phyloP scores from a whole-genome alignment of 2,888 invertebrate species.

The Patella caerulea region DNA sequence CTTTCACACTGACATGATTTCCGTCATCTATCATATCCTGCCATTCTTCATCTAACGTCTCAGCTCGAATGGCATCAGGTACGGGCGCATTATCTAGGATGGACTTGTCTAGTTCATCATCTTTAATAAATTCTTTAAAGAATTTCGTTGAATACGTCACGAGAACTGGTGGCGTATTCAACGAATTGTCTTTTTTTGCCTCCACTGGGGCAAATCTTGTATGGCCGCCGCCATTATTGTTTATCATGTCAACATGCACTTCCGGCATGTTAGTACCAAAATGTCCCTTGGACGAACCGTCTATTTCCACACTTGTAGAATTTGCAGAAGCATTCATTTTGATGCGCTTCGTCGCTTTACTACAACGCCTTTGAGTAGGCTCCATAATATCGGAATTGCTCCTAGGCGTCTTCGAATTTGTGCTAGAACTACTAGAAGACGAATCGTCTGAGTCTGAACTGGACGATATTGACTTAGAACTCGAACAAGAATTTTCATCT shows the following conservation, averaged over 20 bases:
- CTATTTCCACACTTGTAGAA: no score
- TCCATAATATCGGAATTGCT: no score
- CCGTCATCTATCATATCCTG: constrained; percentile 14
- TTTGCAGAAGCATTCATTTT: no score
- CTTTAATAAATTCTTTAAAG: neutral
- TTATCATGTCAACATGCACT: no score
- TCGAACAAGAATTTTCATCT: neutral
- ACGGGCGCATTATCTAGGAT: constrained; percentile 14
- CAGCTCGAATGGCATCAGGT: neutral
- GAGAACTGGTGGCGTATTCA: neutral
- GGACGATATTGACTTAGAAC: no score
- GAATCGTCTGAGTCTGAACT: no score
- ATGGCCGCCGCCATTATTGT: neutral
- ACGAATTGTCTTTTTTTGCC: neutral
- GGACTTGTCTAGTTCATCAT: neutral
- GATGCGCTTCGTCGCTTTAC: no score
- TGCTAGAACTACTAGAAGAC: no score
- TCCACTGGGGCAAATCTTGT: neutral
- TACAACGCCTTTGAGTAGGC: no score
- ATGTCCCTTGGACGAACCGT: no score
- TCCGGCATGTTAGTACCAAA: no score
- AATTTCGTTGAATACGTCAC: neutral
- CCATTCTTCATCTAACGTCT: constrained; percentile 17
- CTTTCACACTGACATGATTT: constrained; percentile 5
- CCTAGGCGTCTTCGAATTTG: no score